Conservation (phyloP, 2,113 vertebrate genomes). For the Trematomus loennbergii region DNA sequence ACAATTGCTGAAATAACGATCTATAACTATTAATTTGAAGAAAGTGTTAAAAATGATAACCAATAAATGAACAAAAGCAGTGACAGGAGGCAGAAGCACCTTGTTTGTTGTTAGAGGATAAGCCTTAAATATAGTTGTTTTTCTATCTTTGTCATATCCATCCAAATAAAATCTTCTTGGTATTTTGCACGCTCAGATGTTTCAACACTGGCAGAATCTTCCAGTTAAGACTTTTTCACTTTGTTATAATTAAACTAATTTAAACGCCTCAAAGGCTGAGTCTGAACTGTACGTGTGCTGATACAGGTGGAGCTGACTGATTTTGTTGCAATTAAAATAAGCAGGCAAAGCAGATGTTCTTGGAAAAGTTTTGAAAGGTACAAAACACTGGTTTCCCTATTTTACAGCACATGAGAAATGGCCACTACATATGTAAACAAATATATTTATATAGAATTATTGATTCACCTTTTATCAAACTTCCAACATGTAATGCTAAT, state of each 20-base stretch:
- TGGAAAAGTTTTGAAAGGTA: background rate
- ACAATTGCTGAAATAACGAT: background rate
- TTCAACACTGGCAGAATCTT: background rate
- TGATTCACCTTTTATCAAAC: too few relatives aligned
- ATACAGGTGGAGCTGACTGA: background rate
- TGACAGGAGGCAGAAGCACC: background rate
- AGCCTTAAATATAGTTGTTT: too few relatives aligned
- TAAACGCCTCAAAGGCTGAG: background rate
- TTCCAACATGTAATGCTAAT: too few relatives aligned
- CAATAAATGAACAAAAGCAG: background rate
- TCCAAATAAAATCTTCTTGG: background rate
- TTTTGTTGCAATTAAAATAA: background rate
- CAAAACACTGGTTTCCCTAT: background rate
- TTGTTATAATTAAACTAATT: background rate
- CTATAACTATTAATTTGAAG: background rate
- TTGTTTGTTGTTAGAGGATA: background rate
- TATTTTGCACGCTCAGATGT: background rate
- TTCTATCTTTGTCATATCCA: too few relatives aligned
- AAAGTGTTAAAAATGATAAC: background rate
- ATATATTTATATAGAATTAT: too few relatives aligned
- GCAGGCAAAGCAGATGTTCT: background rate
- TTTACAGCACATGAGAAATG: too few relatives aligned
- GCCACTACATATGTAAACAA: too few relatives aligned
- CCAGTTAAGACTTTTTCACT: background rate
- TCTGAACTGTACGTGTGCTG: too few relatives aligned